Evolutionary conservation across 2,113 vertebrate species (phyloP).

Genomic region (Ibidorhyncha struthersii): DNA sequence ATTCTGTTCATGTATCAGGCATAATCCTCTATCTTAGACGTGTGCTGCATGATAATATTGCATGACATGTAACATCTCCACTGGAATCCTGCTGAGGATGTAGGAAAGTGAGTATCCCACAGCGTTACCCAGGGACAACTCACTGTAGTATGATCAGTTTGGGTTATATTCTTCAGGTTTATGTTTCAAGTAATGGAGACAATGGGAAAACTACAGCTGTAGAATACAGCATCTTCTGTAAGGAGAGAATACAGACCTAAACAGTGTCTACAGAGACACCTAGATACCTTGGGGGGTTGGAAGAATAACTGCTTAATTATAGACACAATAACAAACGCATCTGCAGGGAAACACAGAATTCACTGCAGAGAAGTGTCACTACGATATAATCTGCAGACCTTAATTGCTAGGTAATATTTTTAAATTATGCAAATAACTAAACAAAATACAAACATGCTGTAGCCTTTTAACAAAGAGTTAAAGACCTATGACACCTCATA

Average conservation of each 20-base stretch:
- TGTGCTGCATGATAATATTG: background rate
- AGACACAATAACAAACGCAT: conserved; percentile 5
- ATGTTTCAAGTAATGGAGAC: background rate
- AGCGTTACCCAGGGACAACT: too few relatives aligned
- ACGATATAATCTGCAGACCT: background rate
- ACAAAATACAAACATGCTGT: background rate
- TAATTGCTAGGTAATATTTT: conserved; percentile 46
- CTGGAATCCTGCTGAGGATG: background rate
- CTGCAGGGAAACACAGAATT: conserved; percentile 16
- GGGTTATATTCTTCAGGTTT: background rate
- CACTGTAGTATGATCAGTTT: background rate
- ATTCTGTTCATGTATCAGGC: background rate
- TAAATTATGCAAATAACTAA: conserved; percentile 5
- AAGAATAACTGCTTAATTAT: conserved; percentile 25
- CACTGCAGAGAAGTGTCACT: background rate
- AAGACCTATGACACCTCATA: background rate
- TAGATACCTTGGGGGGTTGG: background rate
- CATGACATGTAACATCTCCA: too few relatives aligned
- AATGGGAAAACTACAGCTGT: background rate
- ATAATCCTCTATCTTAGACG: background rate
- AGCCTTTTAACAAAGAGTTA: background rate
- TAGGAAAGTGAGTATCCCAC: background rate
- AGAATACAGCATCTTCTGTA: background rate
- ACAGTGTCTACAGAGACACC: background rate
- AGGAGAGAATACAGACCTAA: background rate